Base-by-base conservation (phyloP, 2,888 invertebrate genomes). In the Sinotaia quadrata region DNA sequence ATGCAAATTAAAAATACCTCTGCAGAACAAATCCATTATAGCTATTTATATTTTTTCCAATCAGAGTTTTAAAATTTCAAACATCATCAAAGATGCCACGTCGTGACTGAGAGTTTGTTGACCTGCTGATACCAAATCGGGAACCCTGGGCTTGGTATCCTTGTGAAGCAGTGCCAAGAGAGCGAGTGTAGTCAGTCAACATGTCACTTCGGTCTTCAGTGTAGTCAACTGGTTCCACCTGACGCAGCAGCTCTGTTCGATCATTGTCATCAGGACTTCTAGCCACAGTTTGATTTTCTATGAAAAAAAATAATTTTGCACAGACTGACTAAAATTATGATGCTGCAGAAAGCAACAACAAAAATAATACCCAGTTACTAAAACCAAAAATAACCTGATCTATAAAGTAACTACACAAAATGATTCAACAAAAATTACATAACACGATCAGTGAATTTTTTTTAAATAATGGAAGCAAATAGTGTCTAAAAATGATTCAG, bases 171-270 rank as follows among this genome's bases (percentile, higher is more conserved):
- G 52, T 65, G 15, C 56, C 57, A 62, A 31, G 18, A 44, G 61
- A 56, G 7, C 68, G 47, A 7, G 68, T 68, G 62, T 76, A 74
- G 34, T 73, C 75, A 31, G 75, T 71, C 18, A 73, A 58, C 0
- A 70, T 60, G 29, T 80, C 81, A 33, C 78, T 76, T 5, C 56
- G 70, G 34, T 81, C 81, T 8, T 77, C 79, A 27, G 81, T 85
- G 76, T 85, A 91, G 74, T 88, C 88, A n/a, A 89, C 80, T 0
- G 88, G 88, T 70, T 94, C 95, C 41, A 93, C 92, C 88, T 95
- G 94, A 75, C 92, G 90, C 24, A 95, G 90, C 31, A 95, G 91
- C 85, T 94, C 95, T 83, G 93, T 92, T 83, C 92, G 92, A 84
- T 93, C 93, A 87, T 93, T 92, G 84, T 93, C 93, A 86, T 91